Conservation (phyloP, 2,888 invertebrate genomes). For the Odontomyia ornata region DNA sequence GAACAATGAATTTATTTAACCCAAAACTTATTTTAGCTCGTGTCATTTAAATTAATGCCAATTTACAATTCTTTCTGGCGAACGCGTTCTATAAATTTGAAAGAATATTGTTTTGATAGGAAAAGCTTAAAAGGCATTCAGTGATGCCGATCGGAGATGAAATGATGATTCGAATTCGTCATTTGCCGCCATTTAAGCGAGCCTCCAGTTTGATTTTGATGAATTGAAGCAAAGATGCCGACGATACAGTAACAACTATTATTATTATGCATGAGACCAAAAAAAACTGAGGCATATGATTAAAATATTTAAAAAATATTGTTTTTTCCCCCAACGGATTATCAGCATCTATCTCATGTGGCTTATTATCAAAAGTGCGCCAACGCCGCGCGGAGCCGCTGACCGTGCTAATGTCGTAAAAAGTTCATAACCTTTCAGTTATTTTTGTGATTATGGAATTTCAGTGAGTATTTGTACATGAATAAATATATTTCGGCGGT, state of each 20-base stretch:
- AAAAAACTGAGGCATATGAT: no score
- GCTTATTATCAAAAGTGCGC: background rate
- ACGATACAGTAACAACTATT: background rate
- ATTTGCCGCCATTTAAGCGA: background rate
- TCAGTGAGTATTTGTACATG: background rate
- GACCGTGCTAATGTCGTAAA: slow-evolving; percentile 1
- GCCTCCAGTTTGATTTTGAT: background rate
- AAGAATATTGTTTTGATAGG: slow-evolving; percentile 6
- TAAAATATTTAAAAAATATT: no score
- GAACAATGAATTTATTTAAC: slow-evolving; percentile 13
- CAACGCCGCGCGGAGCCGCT: background rate
- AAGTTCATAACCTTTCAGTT: slow-evolving; percentile 28
- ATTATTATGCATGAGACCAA: no score
- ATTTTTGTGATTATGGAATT: background rate
- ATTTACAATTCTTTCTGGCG: slow-evolving; percentile 19
- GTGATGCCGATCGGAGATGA: background rate
- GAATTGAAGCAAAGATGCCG: slow-evolving; percentile 1
- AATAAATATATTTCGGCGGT: no score
- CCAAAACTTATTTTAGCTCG: slow-evolving; percentile 29
- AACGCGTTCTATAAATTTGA: slow-evolving; percentile 14
- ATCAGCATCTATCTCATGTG: no score
- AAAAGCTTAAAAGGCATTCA: slow-evolving; percentile 5
- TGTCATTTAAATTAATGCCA: slow-evolving; percentile 26
- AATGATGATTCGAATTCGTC: background rate
- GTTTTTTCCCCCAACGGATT: no score